phyloP scores from a whole-genome alignment of 2,797 vertebrate species.

The Hipposideros larvatus region DNA sequence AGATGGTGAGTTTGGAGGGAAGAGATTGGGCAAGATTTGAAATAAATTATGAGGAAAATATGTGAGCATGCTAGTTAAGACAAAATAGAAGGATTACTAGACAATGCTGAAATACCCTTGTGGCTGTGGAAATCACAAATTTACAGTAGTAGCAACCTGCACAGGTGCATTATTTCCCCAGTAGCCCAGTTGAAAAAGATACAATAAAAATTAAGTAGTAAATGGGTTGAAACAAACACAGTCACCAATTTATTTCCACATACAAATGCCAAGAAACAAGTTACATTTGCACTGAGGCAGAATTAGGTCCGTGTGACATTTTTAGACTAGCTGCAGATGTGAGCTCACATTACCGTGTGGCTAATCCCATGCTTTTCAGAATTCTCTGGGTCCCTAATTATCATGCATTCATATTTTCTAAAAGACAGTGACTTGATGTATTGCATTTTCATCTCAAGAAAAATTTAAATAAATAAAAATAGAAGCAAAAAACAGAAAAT shows the following conservation, averaged over 20 bases:
- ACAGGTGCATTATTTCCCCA: constrained; percentile 18
- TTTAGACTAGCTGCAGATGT: constrained; percentile 69
- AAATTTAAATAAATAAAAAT: constrained; percentile 55
- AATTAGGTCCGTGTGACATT: constrained; percentile 44
- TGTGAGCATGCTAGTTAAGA: not conserved
- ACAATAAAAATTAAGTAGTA: constrained; percentile 16
- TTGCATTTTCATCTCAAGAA: constrained; percentile 4
- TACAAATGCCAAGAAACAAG: constrained; percentile 52
- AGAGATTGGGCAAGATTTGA: not conserved
- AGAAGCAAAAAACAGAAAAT: not conserved
- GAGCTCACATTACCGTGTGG: not conserved
- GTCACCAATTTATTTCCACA: constrained; percentile 17
- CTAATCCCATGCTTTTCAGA: constrained; percentile 37
- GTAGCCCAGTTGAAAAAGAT: not conserved
- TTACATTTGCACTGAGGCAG: constrained; percentile 15
- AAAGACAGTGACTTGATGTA: constrained; percentile 44
- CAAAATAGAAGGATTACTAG: not conserved
- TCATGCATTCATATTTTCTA: constrained; percentile 55
- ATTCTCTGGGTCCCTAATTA: constrained; percentile 45
- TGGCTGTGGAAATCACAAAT: not conserved
- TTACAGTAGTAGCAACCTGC: not conserved
- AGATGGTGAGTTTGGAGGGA: not conserved
- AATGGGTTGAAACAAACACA: constrained; percentile 4
- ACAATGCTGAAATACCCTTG: not conserved
- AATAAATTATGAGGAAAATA: not conserved